Evolutionary conservation across 2,888 invertebrate species (phyloP).

Genomic region (Megalurothrips usitatus): DNA sequence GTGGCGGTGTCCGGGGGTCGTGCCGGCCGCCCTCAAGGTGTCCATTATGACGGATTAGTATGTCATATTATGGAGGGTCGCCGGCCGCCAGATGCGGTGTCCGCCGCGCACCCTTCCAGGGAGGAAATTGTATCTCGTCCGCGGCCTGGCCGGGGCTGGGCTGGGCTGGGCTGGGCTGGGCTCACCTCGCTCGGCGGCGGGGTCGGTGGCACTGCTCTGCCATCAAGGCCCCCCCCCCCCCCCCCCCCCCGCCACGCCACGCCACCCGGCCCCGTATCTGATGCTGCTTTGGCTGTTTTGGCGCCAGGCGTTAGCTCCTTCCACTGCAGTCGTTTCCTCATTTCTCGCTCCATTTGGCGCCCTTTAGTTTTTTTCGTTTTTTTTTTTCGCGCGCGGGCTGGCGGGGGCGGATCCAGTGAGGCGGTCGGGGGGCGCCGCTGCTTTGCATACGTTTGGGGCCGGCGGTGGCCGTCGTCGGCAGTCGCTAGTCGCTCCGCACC

Average conservation of each 20-base stretch:
- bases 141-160: neutral
- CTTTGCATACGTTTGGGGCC: neutral
- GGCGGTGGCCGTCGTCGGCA: too few relatives aligned
- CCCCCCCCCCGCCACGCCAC: neutral
- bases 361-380: neutral
- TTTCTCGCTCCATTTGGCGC: slow-evolving; percentile 22
- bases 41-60: slow-evolving; percentile 21
- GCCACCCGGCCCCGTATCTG: neutral
- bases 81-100: neutral
- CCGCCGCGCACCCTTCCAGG: slow-evolving; percentile 4
- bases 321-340: slow-evolving; percentile 25
- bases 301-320: neutral
- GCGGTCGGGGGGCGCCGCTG: neutral
- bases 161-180: neutral
- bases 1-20: neutral
- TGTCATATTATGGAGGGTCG: neutral
- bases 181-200: neutral
- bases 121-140: neutral
- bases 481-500: neutral
- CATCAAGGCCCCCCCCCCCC: neutral
- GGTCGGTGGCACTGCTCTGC: neutral
- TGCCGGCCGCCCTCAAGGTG: slow-evolving; percentile 9
- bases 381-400: neutral
- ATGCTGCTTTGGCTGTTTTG: neutral
- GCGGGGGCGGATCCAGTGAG: neutral